phyloP scores from a whole-genome alignment of 2,888 invertebrate species.

The Copidosoma aretas region DNA sequence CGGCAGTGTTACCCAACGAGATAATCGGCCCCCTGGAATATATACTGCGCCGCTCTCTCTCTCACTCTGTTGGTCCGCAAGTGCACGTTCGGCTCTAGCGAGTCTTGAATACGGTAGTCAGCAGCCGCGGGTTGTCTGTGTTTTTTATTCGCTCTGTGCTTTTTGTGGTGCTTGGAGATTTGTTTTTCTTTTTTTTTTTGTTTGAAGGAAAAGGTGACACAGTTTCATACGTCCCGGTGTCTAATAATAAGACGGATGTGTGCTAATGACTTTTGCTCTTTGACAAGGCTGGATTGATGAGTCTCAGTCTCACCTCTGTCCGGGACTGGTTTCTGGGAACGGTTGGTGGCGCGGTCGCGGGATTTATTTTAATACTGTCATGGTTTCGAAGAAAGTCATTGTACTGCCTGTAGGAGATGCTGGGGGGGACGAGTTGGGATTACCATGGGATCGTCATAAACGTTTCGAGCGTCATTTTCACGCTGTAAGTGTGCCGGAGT shows the following conservation, averaged over 20 bases:
- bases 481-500: too few relatives aligned
- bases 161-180: not conserved
- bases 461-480: not conserved
- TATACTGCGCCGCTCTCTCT: conserved; percentile 1
- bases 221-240: conserved; percentile 16
- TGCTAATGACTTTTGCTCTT: conserved; percentile 12
- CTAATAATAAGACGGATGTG: conserved; percentile 20
- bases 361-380: too few relatives aligned
- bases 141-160: not conserved
- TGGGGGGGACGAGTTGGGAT: not conserved
- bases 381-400: too few relatives aligned
- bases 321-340: too few relatives aligned
- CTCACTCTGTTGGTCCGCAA: conserved; percentile 22
- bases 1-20: conserved; percentile 34
- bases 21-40: conserved; percentile 36
- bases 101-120: conserved; percentile 17
- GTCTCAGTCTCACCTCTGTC: too few relatives aligned
- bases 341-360: too few relatives aligned
- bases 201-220: conserved; percentile 13
- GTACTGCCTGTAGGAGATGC: too few relatives aligned
- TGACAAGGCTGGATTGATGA: too few relatives aligned
- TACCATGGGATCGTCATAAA: not conserved
- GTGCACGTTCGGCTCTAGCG: too few relatives aligned
- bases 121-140: too few relatives aligned
- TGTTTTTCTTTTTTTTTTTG: conserved; percentile 1